Evolutionary conservation across 2,797 vertebrate genomes (phyloP).

Genomic region (Pyrocephalus nanus): DNA sequence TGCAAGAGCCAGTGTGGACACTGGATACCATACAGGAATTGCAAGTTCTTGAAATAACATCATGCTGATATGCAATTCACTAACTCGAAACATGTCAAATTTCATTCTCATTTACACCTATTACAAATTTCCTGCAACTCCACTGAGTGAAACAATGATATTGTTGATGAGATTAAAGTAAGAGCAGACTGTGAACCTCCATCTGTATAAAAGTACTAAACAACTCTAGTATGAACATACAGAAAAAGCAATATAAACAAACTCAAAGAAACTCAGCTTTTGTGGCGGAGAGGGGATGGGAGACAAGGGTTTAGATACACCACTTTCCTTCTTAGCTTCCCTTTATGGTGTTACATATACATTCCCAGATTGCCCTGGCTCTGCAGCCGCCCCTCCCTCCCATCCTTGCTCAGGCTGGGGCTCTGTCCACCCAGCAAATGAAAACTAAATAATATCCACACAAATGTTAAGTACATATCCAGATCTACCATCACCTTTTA

Average conservation of each 20-base stretch:
- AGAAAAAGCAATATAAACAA: background rate
- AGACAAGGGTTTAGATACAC: background rate
- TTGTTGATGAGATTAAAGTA: slow-evolving; percentile 13
- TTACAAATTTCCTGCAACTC: background rate
- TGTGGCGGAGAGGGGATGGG: background rate
- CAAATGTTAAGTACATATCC: background rate
- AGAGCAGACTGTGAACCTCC: background rate
- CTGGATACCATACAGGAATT: background rate
- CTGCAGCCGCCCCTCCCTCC: background rate
- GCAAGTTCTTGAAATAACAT: slow-evolving; percentile 25
- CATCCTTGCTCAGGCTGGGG: background rate
- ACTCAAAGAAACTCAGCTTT: background rate
- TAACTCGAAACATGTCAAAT: background rate
- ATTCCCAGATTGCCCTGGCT: fast-evolving
- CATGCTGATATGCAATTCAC: background rate
- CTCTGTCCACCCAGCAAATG: background rate
- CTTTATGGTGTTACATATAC: fast-evolving
- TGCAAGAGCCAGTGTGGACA: background rate
- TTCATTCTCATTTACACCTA: slow-evolving; percentile 42
- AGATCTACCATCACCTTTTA: slow-evolving; percentile 1
- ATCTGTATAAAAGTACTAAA: background rate
- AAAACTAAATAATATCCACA: background rate
- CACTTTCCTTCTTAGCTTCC: background rate
- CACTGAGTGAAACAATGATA: background rate
- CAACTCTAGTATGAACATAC: background rate